Evolutionary conservation across 2,888 invertebrate species (phyloP).

Genomic region (Limnephilus auricula): DNA sequence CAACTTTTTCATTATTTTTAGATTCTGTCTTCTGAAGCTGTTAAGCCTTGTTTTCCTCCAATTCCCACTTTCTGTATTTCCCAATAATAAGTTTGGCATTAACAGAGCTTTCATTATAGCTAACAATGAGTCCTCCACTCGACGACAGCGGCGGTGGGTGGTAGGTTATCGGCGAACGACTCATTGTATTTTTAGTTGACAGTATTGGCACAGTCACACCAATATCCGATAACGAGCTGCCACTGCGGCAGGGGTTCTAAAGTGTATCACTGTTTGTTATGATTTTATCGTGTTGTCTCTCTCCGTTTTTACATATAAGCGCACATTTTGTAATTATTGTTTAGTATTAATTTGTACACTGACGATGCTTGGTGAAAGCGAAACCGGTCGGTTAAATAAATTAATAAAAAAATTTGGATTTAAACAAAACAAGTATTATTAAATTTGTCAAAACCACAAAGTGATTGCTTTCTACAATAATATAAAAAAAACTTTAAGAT

Average conservation of each 20-base stretch:
- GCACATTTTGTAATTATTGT: too few species aligned
- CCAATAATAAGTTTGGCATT: not conserved
- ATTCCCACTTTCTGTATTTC: not conserved
- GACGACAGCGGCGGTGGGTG: not conserved
- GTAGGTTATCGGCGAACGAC: not conserved
- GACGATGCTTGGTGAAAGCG: too few species aligned
- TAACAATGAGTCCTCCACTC: not conserved
- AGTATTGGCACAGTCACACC: conserved; percentile 15
- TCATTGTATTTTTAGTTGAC: conserved; percentile 13
- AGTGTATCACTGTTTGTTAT: too few species aligned
- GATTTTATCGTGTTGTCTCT: too few species aligned
- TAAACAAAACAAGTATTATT: too few species aligned
- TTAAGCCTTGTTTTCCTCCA: not conserved
- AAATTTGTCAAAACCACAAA: too few species aligned
- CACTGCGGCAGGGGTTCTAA: not conserved
- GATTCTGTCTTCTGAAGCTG: not conserved
- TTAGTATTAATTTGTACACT: too few species aligned
- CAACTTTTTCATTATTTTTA: not conserved
- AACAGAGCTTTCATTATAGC: conserved; percentile 4
- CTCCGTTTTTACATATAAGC: too few species aligned
- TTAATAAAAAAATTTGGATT: too few species aligned
- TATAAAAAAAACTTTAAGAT: too few species aligned
- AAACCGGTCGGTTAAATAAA: too few species aligned
- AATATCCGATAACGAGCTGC: conserved; percentile 21
- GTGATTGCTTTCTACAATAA: too few species aligned